phyloP scores from a whole-genome alignment of 2,113 vertebrate species.

The Pandion haliaetus region DNA sequence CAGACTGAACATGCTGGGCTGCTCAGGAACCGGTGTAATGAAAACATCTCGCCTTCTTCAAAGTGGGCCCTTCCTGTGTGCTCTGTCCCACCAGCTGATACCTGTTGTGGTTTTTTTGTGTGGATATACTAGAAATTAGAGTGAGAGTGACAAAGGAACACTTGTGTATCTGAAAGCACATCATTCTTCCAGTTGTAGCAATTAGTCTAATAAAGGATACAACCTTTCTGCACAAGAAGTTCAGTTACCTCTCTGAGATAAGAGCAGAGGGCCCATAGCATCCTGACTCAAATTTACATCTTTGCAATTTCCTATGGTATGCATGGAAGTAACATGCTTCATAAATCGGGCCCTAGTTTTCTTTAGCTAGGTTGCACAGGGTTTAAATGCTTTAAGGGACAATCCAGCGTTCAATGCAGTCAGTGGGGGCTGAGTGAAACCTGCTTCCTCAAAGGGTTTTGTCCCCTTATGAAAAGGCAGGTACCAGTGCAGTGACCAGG shows the following conservation, averaged over 20 bases:
- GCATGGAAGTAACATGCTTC: not conserved
- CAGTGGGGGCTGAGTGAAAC: not conserved
- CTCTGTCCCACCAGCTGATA: not conserved
- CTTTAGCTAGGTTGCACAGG: not conserved
- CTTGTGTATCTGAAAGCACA: not conserved
- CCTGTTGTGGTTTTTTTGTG: not conserved
- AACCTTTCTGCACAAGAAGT: not conserved
- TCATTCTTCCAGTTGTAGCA: not conserved
- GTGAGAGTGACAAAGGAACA: not conserved
- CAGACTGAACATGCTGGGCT: not conserved
- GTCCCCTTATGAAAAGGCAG: not conserved
- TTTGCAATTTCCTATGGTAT: not conserved
- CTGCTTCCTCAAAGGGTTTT: not conserved
- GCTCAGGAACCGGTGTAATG: not conserved
- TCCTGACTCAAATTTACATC: not conserved
- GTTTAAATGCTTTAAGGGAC: not conserved
- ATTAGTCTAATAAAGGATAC: not conserved
- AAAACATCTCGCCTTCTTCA: not conserved
- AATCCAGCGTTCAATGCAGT: not conserved
- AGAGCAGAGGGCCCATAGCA: not conserved
- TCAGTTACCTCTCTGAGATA: not conserved
- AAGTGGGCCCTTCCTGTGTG: not conserved
- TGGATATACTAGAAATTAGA: not conserved
- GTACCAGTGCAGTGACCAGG: accelerated
- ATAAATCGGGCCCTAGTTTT: not conserved